Conservation (phyloP, 2,113 vertebrate genomes). For the Petaurus breviceps region DNA sequence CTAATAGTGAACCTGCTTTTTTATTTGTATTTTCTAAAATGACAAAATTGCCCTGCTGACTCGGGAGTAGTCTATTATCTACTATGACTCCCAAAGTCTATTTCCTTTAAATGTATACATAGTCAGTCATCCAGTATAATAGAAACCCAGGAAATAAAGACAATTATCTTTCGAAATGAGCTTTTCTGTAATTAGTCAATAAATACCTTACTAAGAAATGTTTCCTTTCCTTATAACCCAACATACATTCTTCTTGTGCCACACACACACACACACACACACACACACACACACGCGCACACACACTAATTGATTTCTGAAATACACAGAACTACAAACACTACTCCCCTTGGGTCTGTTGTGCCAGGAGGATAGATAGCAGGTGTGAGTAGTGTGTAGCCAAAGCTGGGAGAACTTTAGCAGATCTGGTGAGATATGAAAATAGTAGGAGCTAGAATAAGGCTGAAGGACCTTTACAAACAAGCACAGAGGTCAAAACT, state of each 20-base stretch:
- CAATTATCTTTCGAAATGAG: conserved; percentile 74
- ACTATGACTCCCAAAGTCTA: background rate
- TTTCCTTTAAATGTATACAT: conserved; percentile 61
- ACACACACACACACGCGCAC: background rate
- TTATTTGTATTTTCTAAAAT: conserved; percentile 15
- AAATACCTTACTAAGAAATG: conserved; percentile 50
- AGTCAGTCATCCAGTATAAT: conserved; percentile 61
- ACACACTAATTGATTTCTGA: background rate
- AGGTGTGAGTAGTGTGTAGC: background rate
- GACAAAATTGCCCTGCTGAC: conserved; percentile 30
- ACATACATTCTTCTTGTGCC: background rate
- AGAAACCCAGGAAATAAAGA: conserved; percentile 65
- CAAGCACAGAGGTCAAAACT: background rate
- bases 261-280: background rate
- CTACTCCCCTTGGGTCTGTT: conserved; percentile 13
- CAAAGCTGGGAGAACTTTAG: conserved; percentile 7
- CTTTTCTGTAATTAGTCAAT: conserved; percentile 57
- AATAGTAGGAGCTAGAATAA: conserved; percentile 1
- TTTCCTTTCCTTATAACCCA: conserved; percentile 59
- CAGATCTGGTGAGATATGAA: background rate
- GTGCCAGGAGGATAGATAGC: background rate
- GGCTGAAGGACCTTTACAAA: background rate
- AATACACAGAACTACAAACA: background rate
- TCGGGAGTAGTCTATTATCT: conserved; percentile 37
- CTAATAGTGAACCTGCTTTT: background rate